These are phyloP conservation scores for Idaea aversata DNA, from an alignment of 2,888 invertebrate species.

Conservation along the genomic window DNA sequence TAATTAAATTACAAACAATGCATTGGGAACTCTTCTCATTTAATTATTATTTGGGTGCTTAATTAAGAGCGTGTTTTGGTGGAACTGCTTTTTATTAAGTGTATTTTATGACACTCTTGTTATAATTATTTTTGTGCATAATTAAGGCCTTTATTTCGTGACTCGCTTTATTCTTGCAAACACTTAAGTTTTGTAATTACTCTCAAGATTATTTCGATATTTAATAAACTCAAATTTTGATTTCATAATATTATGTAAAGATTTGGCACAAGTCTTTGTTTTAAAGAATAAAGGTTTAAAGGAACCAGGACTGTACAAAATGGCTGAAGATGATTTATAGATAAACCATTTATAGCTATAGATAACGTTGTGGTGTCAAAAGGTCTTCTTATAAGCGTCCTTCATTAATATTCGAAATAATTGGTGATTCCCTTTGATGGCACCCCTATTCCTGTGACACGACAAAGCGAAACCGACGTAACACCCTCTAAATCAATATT, in stretches of 20 bases:
- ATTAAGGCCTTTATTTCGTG: neutral
- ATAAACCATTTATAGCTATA: neutral
- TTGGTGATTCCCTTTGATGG: conserved; percentile 28
- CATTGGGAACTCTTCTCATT: conserved; percentile 38
- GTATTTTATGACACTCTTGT: neutral
- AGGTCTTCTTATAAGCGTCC: neutral
- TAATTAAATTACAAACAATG: conserved; percentile 66
- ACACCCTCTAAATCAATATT: conserved; percentile 1
- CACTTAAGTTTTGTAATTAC: neutral
- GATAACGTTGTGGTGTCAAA: neutral
- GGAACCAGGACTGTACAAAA: neutral
- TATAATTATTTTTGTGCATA: neutral
- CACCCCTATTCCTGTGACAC: conserved; percentile 6
- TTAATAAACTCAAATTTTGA: neutral
- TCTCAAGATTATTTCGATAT: neutral
- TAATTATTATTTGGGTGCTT: conserved; percentile 47
- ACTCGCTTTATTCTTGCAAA: neutral
- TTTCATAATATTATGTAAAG: neutral
- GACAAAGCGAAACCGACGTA: conserved; percentile 1
- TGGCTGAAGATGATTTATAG: neutral
- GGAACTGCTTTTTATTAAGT: neutral
- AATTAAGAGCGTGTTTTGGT: conserved; percentile 35
- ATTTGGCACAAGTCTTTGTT: neutral
- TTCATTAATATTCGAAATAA: conserved; percentile 45
- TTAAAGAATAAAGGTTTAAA: neutral